A percentile compares a stretch with the other conserved stretches of the same genome.
Conservation (phyloP, 2,888 invertebrate genomes). For the Scrobipalpa costella region DNA sequence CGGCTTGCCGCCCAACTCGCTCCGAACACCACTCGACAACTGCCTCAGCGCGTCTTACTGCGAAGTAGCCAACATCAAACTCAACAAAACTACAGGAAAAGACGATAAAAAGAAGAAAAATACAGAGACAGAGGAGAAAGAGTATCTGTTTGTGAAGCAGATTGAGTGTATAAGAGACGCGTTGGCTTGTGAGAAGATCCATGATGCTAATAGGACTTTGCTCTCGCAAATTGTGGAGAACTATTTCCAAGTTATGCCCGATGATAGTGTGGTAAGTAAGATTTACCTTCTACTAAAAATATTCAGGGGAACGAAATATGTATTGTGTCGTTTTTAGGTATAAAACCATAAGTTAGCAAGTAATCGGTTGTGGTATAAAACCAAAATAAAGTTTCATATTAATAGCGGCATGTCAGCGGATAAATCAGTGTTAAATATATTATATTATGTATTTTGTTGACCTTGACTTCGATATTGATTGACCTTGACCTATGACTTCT, state of each 20-base stretch:
- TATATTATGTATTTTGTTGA: too few species aligned
- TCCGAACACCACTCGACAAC: slow-evolving; percentile 78
- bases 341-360: too few species aligned
- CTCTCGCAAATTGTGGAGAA: slow-evolving; percentile 74
- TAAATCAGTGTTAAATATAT: too few species aligned
- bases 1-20: slow-evolving; percentile 78
- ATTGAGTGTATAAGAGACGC: slow-evolving; percentile 60
- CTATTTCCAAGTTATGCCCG: slow-evolving; percentile 65
- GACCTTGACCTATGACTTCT: too few species aligned
- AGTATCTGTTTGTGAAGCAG: slow-evolving; percentile 51
- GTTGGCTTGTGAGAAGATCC: slow-evolving; percentile 75
- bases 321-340: too few species aligned
- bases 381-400: too few species aligned
- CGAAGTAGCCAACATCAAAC: slow-evolving; percentile 41
- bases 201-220: slow-evolving; percentile 81
- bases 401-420: too few species aligned
- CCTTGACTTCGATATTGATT: too few species aligned
- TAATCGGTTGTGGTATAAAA: too few species aligned
- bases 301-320: too few species aligned
- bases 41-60: slow-evolving; percentile 65
- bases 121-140: slow-evolving; percentile 35
- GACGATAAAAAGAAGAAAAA: neutral
- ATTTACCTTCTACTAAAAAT: too few species aligned
- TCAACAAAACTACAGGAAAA: slow-evolving; percentile 26
- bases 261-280: slow-evolving; percentile 72